Conservation (phyloP, 2,888 invertebrate genomes). For the Meloe dianella region DNA sequence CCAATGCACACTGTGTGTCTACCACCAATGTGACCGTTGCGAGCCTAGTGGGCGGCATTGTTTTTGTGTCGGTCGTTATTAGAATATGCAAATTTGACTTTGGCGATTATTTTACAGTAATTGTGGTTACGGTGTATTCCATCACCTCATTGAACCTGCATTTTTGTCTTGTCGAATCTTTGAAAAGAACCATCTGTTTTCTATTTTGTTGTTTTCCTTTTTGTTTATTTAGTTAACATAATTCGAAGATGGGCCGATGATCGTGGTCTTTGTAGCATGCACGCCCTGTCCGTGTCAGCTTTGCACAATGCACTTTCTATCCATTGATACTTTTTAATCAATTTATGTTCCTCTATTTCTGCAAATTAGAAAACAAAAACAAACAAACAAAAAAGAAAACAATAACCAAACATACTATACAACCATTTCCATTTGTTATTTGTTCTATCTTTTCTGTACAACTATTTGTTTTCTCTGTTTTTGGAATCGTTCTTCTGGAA, state of each 20-base stretch:
- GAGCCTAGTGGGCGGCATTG: too few relatives aligned
- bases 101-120: too few relatives aligned
- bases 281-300: conserved; percentile 45
- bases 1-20: too few relatives aligned
- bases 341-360: not conserved
- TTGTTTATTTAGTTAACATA: not conserved
- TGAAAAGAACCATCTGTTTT: not conserved
- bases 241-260: not conserved
- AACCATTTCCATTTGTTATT: conserved; percentile 1
- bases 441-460: conserved; percentile 20
- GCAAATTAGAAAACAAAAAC: not conserved
- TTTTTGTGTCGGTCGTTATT: too few relatives aligned
- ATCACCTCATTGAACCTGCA: not conserved
- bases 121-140: too few relatives aligned
- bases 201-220: not conserved
- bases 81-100: too few relatives aligned
- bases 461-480: conserved; percentile 34
- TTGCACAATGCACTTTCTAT: conserved; percentile 42
- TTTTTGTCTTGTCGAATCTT: not conserved
- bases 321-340: conserved; percentile 29
- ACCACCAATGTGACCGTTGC: too few relatives aligned
- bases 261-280: conserved; percentile 36
- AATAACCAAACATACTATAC: too few relatives aligned
- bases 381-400: not conserved
- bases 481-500: conserved; percentile 56